Percentiles rank a stretch among this genome's conserved stretches.
Conservation (phyloP, 2,888 invertebrate genomes). For the Agrypnus murinus region DNA sequence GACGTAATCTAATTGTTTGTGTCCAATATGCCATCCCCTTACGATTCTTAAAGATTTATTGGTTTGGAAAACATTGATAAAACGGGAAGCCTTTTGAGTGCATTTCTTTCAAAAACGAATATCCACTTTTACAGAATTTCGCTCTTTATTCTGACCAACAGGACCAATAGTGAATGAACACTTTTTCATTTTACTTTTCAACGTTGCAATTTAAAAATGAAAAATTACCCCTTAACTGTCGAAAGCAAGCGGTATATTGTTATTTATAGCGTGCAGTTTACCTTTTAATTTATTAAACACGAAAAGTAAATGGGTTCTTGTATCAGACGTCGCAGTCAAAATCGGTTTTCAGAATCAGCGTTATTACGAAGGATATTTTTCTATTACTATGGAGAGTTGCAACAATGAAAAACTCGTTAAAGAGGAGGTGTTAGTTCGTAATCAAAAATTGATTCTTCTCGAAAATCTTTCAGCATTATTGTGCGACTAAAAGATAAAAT, state of each 20-base stretch:
- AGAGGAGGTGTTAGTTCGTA: slow-evolving; percentile 43
- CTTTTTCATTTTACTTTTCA: not conserved
- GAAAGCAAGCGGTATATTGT: slow-evolving; percentile 57
- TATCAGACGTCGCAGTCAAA: slow-evolving; percentile 32
- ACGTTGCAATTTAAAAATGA: slow-evolving; percentile 53
- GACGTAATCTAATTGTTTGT: slow-evolving; percentile 59
- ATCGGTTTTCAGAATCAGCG: slow-evolving; percentile 33
- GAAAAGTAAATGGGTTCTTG: slow-evolving; percentile 49
- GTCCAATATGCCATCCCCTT: slow-evolving; percentile 56
- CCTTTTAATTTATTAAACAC: slow-evolving; percentile 56
- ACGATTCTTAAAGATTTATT: slow-evolving; percentile 51
- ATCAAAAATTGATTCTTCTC: slow-evolving; percentile 36
- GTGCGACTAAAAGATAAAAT: slow-evolving; percentile 60
- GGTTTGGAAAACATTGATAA: slow-evolving; percentile 56
- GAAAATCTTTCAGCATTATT: slow-evolving; percentile 47
- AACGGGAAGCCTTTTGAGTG: slow-evolving; percentile 23
- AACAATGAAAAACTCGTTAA: slow-evolving; percentile 46
- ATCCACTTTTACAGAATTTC: slow-evolving; percentile 19
- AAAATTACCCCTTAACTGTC: slow-evolving; percentile 55
- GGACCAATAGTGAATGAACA: not conserved
- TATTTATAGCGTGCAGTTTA: slow-evolving; percentile 55
- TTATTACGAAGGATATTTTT: slow-evolving; percentile 47
- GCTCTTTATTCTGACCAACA: slow-evolving; percentile 14
- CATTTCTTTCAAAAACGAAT: slow-evolving; percentile 20
- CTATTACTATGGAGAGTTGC: slow-evolving; percentile 33